phyloP scores from a whole-genome alignment of 2,797 vertebrate species.

The Chloroceryle inda region DNA sequence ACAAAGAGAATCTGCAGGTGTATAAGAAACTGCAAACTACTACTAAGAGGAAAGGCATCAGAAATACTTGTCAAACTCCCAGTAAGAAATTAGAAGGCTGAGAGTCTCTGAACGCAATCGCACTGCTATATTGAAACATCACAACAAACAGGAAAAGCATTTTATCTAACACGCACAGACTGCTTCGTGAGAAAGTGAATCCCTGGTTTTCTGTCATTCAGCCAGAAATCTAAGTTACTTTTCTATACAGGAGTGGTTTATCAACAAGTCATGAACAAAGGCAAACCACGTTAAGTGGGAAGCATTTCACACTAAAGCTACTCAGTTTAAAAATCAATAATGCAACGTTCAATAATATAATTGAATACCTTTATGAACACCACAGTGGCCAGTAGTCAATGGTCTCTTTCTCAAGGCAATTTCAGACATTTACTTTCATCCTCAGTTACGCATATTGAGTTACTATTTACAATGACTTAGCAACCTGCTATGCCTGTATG shows the following conservation, averaged over 20 bases:
- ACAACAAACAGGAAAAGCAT: background rate
- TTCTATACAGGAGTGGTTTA: background rate
- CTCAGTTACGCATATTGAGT: background rate
- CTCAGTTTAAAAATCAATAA: conserved; percentile 44
- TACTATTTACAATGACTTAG: background rate
- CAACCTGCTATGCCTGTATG: background rate
- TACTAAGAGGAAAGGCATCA: background rate
- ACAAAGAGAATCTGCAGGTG: background rate
- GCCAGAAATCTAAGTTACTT: background rate
- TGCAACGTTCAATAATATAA: background rate
- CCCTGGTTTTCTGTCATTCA: background rate
- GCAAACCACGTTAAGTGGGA: background rate
- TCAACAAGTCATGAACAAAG: background rate
- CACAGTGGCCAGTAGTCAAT: background rate
- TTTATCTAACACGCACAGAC: background rate
- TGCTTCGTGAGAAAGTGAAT: background rate
- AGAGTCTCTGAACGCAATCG: background rate
- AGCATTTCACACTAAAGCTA: background rate
- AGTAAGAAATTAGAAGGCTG: background rate
- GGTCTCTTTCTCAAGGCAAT: background rate
- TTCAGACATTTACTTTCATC: background rate
- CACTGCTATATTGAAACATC: background rate
- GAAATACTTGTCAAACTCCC: background rate
- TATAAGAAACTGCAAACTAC: background rate
- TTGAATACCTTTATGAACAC: background rate